These are phyloP conservation scores for Varanus komodoensis DNA, from an alignment of 2,113 vertebrate genomes.

Conservation along the genomic window DNA sequence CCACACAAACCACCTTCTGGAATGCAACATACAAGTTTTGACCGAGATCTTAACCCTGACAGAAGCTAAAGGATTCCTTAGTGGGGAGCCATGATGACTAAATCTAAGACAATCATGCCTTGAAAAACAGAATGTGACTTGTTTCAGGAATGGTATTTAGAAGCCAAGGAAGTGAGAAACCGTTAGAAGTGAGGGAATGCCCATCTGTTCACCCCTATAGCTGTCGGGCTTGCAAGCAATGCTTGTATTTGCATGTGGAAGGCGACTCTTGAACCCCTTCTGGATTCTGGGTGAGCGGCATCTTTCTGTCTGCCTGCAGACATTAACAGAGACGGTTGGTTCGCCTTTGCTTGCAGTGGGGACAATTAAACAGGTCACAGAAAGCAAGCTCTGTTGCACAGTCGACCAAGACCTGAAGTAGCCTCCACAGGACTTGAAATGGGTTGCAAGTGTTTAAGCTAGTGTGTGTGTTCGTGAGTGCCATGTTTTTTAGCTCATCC, in stretches of 20 bases:
- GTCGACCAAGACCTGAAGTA: too few relatives aligned
- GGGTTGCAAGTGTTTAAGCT: too few relatives aligned
- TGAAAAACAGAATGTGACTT: neutral
- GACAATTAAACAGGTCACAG: too few relatives aligned
- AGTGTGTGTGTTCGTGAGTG: too few relatives aligned
- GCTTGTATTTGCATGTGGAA: neutral
- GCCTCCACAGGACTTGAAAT: too few relatives aligned
- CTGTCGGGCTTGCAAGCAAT: neutral
- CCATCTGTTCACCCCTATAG: neutral
- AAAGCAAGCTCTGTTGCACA: too few relatives aligned
- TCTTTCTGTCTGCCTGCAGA: too few relatives aligned
- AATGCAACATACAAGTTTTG: neutral
- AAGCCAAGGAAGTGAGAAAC: neutral
- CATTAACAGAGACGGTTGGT: too few relatives aligned
- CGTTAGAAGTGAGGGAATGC: neutral
- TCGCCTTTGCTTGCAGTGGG: too few relatives aligned
- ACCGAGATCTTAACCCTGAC: neutral
- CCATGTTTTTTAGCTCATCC: too few relatives aligned
- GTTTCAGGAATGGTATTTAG: neutral
- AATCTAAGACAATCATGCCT: neutral
- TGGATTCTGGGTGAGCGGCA: too few relatives aligned
- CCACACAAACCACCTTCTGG: neutral
- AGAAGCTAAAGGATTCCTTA: neutral
- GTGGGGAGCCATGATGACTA: neutral
- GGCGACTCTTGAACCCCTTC: too few relatives aligned